Percentiles rank a stretch among this genome's conserved stretches.
Conservation (phyloP, 2,888 invertebrate species). For the Subacronicta megacephala region DNA sequence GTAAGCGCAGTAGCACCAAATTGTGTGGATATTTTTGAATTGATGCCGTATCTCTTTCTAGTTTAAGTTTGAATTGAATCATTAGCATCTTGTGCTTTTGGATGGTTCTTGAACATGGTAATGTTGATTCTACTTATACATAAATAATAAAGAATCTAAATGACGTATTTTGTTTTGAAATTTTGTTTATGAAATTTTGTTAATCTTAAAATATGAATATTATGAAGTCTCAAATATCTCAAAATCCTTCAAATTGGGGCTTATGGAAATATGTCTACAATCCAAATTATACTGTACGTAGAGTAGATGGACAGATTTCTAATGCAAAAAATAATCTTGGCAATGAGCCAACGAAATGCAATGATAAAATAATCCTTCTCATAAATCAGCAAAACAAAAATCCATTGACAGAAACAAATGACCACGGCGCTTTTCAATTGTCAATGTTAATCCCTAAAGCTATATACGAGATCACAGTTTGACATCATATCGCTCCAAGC, state of each 20-base stretch:
- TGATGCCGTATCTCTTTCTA: slow-evolving; percentile 26
- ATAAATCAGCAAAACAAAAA: slow-evolving; percentile 27
- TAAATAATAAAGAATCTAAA: too few species aligned
- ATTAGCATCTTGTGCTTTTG: slow-evolving; percentile 6
- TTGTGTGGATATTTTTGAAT: slow-evolving; percentile 37
- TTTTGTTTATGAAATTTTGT: too few species aligned
- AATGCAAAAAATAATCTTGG: slow-evolving; percentile 18
- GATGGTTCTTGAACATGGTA: background rate
- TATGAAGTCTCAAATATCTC: too few species aligned
- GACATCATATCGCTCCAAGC: slow-evolving; percentile 14
- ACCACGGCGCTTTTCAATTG: slow-evolving; percentile 31
- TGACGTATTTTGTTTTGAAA: too few species aligned
- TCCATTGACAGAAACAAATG: slow-evolving; percentile 27
- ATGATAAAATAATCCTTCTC: slow-evolving; percentile 10
- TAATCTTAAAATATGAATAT: too few species aligned
- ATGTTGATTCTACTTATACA: too few species aligned
- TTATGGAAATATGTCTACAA: too few species aligned
- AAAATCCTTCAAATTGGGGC: too few species aligned
- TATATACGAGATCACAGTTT: slow-evolving; percentile 37
- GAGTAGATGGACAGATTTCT: slow-evolving; percentile 1
- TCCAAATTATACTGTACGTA: background rate
- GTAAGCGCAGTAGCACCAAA: slow-evolving; percentile 33
- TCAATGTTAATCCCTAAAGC: slow-evolving; percentile 34
- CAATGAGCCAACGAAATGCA: slow-evolving; percentile 18
- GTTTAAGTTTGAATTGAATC: slow-evolving; percentile 18